Base-by-base conservation (phyloP, 2,797 vertebrate genomes). In the Allobates femoralis region DNA sequence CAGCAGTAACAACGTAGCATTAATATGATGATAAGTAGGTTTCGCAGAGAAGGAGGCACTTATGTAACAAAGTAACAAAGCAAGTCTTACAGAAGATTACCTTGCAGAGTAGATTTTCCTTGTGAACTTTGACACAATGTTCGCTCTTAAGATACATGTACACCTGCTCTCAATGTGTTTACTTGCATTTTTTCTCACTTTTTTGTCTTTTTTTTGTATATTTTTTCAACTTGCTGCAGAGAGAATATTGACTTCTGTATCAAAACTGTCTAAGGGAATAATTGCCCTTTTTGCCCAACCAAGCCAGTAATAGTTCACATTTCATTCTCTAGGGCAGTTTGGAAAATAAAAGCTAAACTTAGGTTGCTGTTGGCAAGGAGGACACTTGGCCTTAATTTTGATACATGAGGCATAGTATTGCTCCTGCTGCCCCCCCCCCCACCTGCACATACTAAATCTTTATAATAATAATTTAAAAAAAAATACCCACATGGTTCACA, bases 121-220 rank as follows among this genome's bases (percentile, higher is more conserved):
- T 26, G 23, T 79, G 77, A 79, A 79, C 77, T 60, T 62, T 79
- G 77, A 41, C 53, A 79, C 58, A 79, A 26, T 62, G 41, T 58
- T 60, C 53, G 1, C 11, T 60, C 19, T 32, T 55, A 12, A 66
- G 78, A n/a, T n/a, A 66, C 26, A 50, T 51, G 51, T 66, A 32
- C 79, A 81, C 37, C 41, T 64, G 60, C 62, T 23, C 28, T 51
- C 19, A 62, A 79, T 41, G 77, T 79, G 21, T 62, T 62, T 41
- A 41, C n/a, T 37, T 10, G 11, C 11, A 0, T 26, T n/a, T 14
- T 41, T 37, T 23, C 23, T 77, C 30, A 2, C n/a, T 53, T 16
- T 60, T 26, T n/a, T n/a, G n/a, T 46, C 64, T 32, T 28, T 75
- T 50, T 53, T 50, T 19, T 53, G 46, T 18, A n/a, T 28, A 30